Percentiles rank a stretch among this genome's conserved stretches.
These are phyloP conservation scores for Ctenoplectra terminalis DNA, from an alignment of 1,140 invertebrate species.

Conservation along the genomic window DNA sequence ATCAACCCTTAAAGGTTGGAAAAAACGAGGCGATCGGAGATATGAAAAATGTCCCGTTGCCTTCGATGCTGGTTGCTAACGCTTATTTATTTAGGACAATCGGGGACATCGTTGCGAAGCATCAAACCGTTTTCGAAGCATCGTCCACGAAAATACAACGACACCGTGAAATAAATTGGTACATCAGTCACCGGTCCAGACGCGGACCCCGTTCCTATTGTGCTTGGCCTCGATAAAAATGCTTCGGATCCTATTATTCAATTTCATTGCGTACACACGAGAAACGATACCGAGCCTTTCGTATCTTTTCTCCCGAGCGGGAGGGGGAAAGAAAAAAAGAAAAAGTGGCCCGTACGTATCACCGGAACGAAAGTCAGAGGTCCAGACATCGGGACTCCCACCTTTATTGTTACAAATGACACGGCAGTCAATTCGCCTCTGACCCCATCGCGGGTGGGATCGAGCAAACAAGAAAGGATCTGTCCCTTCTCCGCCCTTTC, in stretches of 20 bases:
- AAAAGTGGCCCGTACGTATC: conserved; percentile 46
- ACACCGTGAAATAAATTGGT: conserved; percentile 47
- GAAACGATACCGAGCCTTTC: conserved; percentile 28
- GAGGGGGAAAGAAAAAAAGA: neutral
- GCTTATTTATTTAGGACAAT: conserved; percentile 54
- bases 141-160: conserved; percentile 23
- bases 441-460: conserved; percentile 60
- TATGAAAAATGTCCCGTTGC: conserved; percentile 20
- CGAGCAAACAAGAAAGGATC: conserved; percentile 60
- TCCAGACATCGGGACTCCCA: conserved; percentile 66
- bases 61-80: neutral
- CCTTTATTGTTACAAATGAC: conserved; percentile 75
- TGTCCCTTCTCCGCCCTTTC: conserved; percentile 34
- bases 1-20: conserved; percentile 25
- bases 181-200: conserved; percentile 29
- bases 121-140: conserved; percentile 37
- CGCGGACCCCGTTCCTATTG: conserved; percentile 35
- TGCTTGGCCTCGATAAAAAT: conserved; percentile 39
- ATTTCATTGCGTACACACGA: conserved; percentile 48
- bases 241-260: conserved; percentile 57
- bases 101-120: conserved; percentile 17
- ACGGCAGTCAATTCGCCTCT: conserved; percentile 65
- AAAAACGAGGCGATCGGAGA: conserved; percentile 16
- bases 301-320: neutral
- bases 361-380: conserved; percentile 39